Evolutionary conservation across 2,888 invertebrate species (phyloP).

Genomic region (Pantelozetes paolii): DNA sequence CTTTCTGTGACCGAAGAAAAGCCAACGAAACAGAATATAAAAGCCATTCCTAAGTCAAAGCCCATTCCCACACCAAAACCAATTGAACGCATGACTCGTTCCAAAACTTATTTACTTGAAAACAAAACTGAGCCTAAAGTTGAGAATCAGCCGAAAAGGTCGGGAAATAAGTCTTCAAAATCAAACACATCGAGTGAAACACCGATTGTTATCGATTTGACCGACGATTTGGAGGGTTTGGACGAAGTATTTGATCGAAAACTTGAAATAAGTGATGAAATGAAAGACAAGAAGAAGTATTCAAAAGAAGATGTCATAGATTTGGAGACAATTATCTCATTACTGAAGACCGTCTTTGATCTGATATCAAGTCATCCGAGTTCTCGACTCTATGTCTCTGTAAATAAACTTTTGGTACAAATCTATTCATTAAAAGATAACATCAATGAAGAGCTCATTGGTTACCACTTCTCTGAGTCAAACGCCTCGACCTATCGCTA

Average conservation of each 20-base stretch:
- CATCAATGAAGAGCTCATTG: background rate
- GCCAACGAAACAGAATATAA: too few species aligned
- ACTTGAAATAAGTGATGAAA: background rate
- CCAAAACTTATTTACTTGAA: background rate
- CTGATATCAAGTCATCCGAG: slow-evolving; percentile 12
- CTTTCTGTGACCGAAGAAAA: background rate
- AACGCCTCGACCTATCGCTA: slow-evolving; percentile 23
- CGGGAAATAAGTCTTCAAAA: background rate
- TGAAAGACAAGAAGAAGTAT: too few species aligned
- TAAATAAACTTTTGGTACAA: slow-evolving; percentile 14
- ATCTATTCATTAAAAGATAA: background rate
- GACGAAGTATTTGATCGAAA: slow-evolving; percentile 2
- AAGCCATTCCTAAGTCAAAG: background rate
- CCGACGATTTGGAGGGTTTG: background rate
- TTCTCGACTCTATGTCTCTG: background rate
- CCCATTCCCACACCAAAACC: background rate
- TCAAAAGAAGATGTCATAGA: background rate
- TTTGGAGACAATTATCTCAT: slow-evolving; percentile 5
- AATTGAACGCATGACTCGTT: background rate
- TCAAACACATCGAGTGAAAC: background rate
- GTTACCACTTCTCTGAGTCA: slow-evolving; percentile 39
- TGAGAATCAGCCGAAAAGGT: background rate
- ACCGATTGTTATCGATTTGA: background rate
- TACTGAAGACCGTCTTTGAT: too few species aligned
- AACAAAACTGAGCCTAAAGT: too few species aligned